Percentiles rank a stretch among this genome's conserved stretches.
These are phyloP conservation scores for Lynx canadensis DNA, from an alignment of 2,113 vertebrate species.

Conservation along the genomic window DNA sequence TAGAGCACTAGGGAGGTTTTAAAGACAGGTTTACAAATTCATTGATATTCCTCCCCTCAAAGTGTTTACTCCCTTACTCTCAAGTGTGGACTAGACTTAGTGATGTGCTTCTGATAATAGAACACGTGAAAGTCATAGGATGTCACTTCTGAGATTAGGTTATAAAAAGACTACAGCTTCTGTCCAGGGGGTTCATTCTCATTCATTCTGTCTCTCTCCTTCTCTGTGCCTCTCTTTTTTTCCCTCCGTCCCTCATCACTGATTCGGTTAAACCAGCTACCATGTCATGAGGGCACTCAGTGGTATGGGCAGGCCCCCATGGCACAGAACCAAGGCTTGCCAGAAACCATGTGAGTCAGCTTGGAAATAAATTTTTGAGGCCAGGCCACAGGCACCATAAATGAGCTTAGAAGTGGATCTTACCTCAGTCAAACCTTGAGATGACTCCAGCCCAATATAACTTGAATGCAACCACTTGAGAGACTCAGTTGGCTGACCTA, in stretches of 20 bases:
- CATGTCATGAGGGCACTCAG: neutral
- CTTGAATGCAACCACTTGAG: neutral
- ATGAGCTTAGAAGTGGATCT: neutral
- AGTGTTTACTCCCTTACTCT: neutral
- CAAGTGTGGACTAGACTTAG: neutral
- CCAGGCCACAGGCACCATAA: neutral
- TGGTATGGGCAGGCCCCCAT: neutral
- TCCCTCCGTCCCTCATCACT: neutral
- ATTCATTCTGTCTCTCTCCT: neutral
- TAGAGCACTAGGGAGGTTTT: neutral
- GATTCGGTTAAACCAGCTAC: neutral
- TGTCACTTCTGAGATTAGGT: neutral
- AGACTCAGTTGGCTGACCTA: neutral
- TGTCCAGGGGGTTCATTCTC: neutral
- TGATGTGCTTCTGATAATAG: neutral
- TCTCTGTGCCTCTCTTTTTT: neutral
- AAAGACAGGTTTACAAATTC: slow-evolving; percentile 1
- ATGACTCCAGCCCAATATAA: neutral
- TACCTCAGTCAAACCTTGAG: neutral
- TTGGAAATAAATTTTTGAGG: neutral
- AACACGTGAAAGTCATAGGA: neutral
- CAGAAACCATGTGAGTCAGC: neutral
- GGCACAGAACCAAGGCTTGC: neutral
- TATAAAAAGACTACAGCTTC: neutral
- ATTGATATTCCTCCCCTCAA: neutral